Percentiles rank a stretch among this genome's conserved stretches.
Evolutionary conservation across 2,113 vertebrate species (phyloP).

Genomic region (Dascyllus trimaculatus): DNA sequence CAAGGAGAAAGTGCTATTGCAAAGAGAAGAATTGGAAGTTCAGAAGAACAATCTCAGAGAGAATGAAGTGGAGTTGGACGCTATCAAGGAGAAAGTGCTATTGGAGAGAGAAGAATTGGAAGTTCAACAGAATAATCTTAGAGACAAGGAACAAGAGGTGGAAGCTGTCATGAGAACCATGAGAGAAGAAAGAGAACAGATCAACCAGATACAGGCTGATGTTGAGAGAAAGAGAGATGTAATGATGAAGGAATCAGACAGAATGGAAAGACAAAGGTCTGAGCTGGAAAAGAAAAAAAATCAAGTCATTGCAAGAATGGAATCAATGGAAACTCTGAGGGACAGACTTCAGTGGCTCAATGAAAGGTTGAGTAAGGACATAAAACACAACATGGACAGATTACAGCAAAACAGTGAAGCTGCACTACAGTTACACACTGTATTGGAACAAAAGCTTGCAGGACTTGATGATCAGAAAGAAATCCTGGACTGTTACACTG

Average conservation of each 20-base stretch:
- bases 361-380: neutral
- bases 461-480: neutral
- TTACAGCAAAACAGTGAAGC: neutral
- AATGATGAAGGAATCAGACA: neutral
- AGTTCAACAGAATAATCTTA: neutral
- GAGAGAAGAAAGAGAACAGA: neutral
- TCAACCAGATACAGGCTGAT: neutral
- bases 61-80: slow-evolving; percentile 24
- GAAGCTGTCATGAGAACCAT: neutral
- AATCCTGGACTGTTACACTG: neutral
- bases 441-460: neutral
- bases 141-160: neutral
- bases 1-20: no score
- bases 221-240: neutral
- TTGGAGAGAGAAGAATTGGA: neutral
- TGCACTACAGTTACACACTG: neutral
- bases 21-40: no score
- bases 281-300: neutral
- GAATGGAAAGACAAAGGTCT: neutral
- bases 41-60: neutral
- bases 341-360: neutral
- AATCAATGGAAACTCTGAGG: neutral
- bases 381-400: neutral
- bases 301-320: neutral
- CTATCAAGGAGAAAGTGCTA: no score